These are phyloP conservation scores for Characodon lateralis DNA, from an alignment of 2,797 vertebrate genomes.

Conservation along the genomic window DNA sequence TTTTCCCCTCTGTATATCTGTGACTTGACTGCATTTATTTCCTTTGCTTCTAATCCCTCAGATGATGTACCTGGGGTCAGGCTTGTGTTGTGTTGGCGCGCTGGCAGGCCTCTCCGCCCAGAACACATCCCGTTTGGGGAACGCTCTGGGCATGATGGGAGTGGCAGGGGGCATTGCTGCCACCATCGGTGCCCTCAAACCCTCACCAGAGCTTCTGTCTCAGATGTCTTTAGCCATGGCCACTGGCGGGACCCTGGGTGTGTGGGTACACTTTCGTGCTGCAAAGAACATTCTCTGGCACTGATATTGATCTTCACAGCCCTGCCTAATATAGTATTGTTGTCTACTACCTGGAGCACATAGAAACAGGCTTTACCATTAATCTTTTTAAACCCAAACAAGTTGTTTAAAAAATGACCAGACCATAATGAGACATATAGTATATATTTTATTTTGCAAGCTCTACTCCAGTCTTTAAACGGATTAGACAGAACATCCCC, in stretches of 20 bases:
- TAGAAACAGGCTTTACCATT: background rate
- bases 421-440: conserved; percentile 36
- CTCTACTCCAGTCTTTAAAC: conserved; percentile 26
- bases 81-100: conserved; percentile 79
- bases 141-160: conserved; percentile 78
- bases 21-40: background rate
- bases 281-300: background rate
- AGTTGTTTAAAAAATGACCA: background rate
- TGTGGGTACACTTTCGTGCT: background rate
- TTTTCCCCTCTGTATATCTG: no score
- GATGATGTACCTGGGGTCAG: conserved; percentile 82
- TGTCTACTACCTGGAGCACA: background rate
- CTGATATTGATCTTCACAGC: background rate
- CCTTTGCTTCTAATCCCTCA: conserved; percentile 25
- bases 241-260: conserved; percentile 76
- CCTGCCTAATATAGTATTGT: background rate
- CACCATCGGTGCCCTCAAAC: conserved; percentile 77
- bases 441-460: conserved; percentile 39
- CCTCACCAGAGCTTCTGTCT: conserved; percentile 78
- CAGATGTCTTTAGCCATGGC: conserved; percentile 83
- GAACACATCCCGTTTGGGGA: conserved; percentile 78
- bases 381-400: background rate
- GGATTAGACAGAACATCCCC: conserved; percentile 56
- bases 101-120: conserved; percentile 80
- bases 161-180: conserved; percentile 78